Evolutionary conservation across 2,113 vertebrate genomes (phyloP).

Genomic region (Sinocyclocheilus rhinocerous): DNA sequence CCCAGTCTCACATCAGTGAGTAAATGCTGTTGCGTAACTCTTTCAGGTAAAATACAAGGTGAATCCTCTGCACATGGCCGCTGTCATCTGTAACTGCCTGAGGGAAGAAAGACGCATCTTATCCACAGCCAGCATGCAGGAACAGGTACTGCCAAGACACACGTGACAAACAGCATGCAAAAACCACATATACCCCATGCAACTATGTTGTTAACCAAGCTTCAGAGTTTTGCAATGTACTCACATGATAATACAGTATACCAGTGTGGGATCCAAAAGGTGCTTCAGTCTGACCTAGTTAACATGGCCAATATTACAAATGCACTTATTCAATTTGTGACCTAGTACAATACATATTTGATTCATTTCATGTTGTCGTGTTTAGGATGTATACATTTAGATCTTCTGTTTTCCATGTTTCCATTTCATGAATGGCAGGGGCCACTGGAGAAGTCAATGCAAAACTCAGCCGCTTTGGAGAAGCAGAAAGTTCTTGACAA

Average conservation of each 20-base stretch:
- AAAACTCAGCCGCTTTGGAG: constrained; percentile 86
- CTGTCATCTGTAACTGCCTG: constrained; percentile 89
- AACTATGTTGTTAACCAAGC: not conserved
- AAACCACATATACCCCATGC: constrained; percentile 25
- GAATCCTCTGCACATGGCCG: constrained; percentile 86
- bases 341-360: not conserved
- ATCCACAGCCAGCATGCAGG: constrained; percentile 86
- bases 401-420: not conserved
- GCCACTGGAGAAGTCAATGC: constrained; percentile 88
- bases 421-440: constrained; percentile 75
- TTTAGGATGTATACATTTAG: too few species aligned
- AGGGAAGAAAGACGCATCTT: constrained; percentile 92
- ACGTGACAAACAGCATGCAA: not conserved
- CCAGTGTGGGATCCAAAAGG: not conserved
- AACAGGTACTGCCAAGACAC: constrained; percentile 82
- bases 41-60: constrained; percentile 86
- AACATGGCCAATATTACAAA: not conserved
- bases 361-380: not conserved
- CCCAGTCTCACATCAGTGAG: not conserved
- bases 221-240: not conserved
- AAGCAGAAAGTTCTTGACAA: constrained; percentile 89
- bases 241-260: not conserved
- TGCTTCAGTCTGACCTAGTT: not conserved
- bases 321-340: not conserved
- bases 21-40: not conserved